phyloP scores from a whole-genome alignment of 1,140 invertebrate genomes.

The Caenorhabditis briggsae region DNA sequence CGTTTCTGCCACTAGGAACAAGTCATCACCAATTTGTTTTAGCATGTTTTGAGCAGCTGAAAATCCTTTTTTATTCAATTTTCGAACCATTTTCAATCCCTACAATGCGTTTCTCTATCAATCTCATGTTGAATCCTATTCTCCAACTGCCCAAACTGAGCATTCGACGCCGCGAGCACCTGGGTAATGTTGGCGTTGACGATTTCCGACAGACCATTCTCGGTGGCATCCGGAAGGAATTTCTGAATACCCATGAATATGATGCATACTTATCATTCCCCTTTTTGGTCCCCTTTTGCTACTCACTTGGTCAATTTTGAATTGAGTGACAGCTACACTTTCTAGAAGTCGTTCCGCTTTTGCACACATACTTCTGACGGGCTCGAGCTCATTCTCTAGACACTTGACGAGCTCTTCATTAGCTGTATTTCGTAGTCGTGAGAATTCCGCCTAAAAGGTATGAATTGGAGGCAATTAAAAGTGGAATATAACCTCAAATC shows the following conservation, averaged over 20 bases:
- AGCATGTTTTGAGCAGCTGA: conserved; percentile 65
- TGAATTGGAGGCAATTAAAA: neutral
- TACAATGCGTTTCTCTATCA: conserved; percentile 55
- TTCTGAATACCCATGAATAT: conserved; percentile 55
- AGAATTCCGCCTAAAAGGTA: conserved; percentile 61
- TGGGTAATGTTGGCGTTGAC: conserved; percentile 66
- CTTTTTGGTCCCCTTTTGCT: neutral
- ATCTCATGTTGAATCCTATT: conserved; percentile 57
- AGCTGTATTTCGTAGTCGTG: conserved; percentile 66
- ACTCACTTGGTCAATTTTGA: conserved; percentile 64
- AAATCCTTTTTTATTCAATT: neutral
- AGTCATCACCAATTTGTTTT: conserved; percentile 68
- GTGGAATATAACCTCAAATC: conserved; percentile 41
- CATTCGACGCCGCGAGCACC: conserved; percentile 48
- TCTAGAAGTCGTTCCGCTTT: conserved; percentile 64
- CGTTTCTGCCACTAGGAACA: conserved; percentile 67
- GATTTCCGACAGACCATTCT: conserved; percentile 62
- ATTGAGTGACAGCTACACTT: conserved; percentile 58
- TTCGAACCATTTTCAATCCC: neutral
- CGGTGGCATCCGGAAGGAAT: conserved; percentile 53
- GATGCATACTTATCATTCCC: neutral
- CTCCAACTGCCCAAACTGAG: conserved; percentile 54
- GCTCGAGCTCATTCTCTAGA: conserved; percentile 67
- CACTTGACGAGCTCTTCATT: conserved; percentile 67
- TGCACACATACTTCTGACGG: conserved; percentile 65